These are phyloP conservation scores for Matsumyia berberina DNA, from an alignment of 2,888 invertebrate species.

Conservation along the genomic window DNA sequence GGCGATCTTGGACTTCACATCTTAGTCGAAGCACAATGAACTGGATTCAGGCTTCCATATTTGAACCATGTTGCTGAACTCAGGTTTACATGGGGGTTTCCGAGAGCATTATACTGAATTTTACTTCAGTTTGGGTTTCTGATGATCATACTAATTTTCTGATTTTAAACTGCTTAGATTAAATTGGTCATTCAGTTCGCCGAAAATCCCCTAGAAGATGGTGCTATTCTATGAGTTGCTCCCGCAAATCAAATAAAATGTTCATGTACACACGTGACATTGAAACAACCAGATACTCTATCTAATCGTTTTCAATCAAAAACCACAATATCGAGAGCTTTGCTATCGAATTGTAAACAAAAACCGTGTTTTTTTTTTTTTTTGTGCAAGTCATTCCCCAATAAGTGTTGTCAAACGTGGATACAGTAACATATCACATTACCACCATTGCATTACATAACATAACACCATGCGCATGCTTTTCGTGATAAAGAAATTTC, in stretches of 20 bases:
- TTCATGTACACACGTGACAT: background rate
- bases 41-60: too few species aligned
- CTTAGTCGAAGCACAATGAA: too few species aligned
- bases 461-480: background rate
- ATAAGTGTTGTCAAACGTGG: background rate
- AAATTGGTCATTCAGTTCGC: too few species aligned
- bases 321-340: background rate
- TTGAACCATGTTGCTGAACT: too few species aligned
- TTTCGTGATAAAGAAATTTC: slow-evolving; percentile 5
- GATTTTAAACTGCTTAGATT: too few species aligned
- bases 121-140: too few species aligned
- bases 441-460: background rate
- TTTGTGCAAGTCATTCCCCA: slow-evolving; percentile 18
- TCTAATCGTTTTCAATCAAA: background rate
- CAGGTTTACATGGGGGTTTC: too few species aligned
- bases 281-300: background rate
- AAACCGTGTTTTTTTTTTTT: too few species aligned
- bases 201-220: too few species aligned
- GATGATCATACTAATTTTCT: too few species aligned
- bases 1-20: too few species aligned
- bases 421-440: slow-evolving; percentile 15
- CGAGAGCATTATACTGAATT: too few species aligned
- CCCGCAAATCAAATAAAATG: background rate
- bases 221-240: background rate
- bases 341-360: background rate